Evolutionary conservation across 2,113 vertebrate genomes (phyloP), one percentile per base, ranked within the genome.

Genomic region (Pollimyrus isidori): DNA sequence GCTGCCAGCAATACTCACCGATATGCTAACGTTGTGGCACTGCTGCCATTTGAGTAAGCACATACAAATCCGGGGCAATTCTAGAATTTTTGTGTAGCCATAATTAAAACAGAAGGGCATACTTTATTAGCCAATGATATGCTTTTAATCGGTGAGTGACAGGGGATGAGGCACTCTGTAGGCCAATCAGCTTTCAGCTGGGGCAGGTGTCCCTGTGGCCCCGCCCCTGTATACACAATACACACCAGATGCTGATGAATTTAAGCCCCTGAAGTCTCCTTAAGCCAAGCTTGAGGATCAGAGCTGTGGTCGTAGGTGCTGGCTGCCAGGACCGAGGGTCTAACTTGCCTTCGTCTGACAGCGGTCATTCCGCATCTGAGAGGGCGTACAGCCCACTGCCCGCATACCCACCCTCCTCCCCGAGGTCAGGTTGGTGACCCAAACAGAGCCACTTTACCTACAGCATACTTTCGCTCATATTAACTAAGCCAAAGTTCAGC

Each of bases 401-500:
- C 62, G 10, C 3, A 69, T 26, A 69, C 62, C 23, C 42, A 26
- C 48, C n/a, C 45, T 15, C 88, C 65, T 53, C 73, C 73, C 35
- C 2, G 30, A 80, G 73, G 73, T 80, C 35, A 42, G 35, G 35
- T 17, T 80, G 30, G 30, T 80, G 73, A 39, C 73, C 73, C 35
- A 80, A 26, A 42, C 13, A 80, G 73, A 80, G 73, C 73, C 4
- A 6, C 17, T 19, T 15, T 80, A 42, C 46, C 45, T 85, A 49
- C 46, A 35, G 50, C 49, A 35, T 49, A 87, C 50, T 0, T 62
- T 87, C 19, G 92, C 6, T 0, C 92, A 89, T 90, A 86, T 30
- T 53, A 96, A 97, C 93, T 97, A 92, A 97, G 97, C 94, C 96
- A 97, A 98, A 98, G 98, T 99, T 98, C 97, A 97, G 93, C 93